Base-by-base conservation (phyloP, 2,797 vertebrate species). In the Enteromius trimaculatus region DNA sequence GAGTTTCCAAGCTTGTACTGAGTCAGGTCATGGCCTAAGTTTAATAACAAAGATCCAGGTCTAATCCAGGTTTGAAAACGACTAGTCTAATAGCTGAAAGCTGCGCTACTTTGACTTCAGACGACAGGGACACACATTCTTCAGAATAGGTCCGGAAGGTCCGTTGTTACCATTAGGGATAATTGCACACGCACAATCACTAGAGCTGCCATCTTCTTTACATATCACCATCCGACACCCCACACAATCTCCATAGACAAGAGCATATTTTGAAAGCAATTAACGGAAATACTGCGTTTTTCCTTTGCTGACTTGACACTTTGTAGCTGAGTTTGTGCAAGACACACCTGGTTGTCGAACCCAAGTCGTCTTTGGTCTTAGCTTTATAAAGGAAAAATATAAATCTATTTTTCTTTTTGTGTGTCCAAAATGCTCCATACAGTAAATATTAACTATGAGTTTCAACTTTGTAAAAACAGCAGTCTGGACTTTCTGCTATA, bases 11-110 rank as follows among this genome's bases (percentile, higher is more conserved):
- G 87, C 83, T 80, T 78, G 87, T 77, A 81, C 47, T 74, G 23
- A 80, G 60, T 72, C 10, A 68, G 85, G 87, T 88, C 85, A 75
- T 49, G 77, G 82, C 69, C 81, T 77, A 77, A 62, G 26, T 72
- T 81, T 81, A 39, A 65, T 75, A 42, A 79, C 70, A 77, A 71
- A 66, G 86, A 90, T 80, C 71, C 77, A 85, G 82, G 89, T 89
- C 84, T 86, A 79, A 90, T 82, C 79, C 82, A 85, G 85, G 88
- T 88, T 83, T 86, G 58, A 82, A 66, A 80, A 90, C 91, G 89
- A 89, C 83, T 85, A 82, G 79, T 79, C 65, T 95, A 95, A 95
- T 94, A 90, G 94, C 90, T 95, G 93, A 93, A 94, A 95, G 93
- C 91, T 94, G 93, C 90, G 86, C 89, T 90, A 88, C 90, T 88